These are phyloP conservation scores for Galemys pyrenaicus DNA, from an alignment of 2,113 vertebrate species.

Conservation along the genomic window DNA sequence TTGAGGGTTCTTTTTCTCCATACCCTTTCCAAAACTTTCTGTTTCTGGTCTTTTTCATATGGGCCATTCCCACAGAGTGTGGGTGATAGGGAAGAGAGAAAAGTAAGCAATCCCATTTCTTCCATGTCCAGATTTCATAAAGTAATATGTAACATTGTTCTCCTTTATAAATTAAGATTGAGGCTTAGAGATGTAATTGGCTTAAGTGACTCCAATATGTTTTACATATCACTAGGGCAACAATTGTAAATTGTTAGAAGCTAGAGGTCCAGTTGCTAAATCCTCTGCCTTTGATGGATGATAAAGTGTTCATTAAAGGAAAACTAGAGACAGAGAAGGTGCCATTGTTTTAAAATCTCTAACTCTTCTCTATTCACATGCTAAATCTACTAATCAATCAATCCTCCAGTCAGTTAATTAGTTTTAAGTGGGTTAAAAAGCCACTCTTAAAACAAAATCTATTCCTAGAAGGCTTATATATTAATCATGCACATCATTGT, in stretches of 20 bases:
- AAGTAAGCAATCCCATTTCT: background rate
- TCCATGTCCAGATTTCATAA: background rate
- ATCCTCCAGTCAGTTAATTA: conserved; percentile 48
- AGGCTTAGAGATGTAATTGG: background rate
- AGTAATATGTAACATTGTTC: background rate
- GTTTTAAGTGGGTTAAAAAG: conserved; percentile 71
- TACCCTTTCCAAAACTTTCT: no score
- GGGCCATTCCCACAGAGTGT: background rate
- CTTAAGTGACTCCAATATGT: background rate
- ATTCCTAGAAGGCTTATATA: conserved; percentile 27
- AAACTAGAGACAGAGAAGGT: background rate
- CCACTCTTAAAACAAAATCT: conserved; percentile 54
- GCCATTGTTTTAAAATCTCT: conserved; percentile 10
- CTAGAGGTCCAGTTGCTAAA: conserved; percentile 6
- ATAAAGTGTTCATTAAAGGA: conserved; percentile 3
- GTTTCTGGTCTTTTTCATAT: no score
- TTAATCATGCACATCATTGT: background rate
- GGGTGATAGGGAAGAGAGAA: background rate
- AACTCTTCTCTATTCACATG: background rate
- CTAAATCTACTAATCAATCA: conserved; percentile 52
- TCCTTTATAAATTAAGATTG: background rate
- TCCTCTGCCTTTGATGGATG: background rate
- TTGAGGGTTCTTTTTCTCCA: no score
- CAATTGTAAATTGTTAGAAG: background rate
- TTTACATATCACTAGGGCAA: background rate